Conservation (phyloP, 2,797 vertebrate species). For the Microhierax caerulescens region DNA sequence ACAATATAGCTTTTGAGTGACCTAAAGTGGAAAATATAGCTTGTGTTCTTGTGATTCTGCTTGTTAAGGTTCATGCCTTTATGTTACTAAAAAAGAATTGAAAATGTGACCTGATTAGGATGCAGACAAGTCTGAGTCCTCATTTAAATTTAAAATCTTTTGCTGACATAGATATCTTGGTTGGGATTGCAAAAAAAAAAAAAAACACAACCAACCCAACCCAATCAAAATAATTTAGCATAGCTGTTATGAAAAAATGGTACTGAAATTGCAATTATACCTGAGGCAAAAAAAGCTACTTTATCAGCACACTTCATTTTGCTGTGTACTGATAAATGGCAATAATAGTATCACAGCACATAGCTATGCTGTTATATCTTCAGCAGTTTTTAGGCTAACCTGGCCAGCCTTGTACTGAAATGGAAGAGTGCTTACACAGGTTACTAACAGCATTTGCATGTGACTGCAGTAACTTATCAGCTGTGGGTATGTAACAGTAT, state of each 20-base stretch:
- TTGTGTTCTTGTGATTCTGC: neutral
- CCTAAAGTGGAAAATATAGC: neutral
- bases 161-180: neutral
- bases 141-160: neutral
- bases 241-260: neutral
- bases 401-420: neutral
- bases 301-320: neutral
- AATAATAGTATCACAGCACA: neutral
- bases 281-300: neutral
- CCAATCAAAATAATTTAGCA: neutral
- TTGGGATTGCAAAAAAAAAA: neutral
- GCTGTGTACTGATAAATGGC: neutral
- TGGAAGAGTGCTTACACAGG: neutral
- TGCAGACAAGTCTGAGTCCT: neutral
- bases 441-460: neutral
- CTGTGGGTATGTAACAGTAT: neutral
- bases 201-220: no score
- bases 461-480: neutral
- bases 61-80: neutral
- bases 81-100: neutral
- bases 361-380: neutral
- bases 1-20: neutral
- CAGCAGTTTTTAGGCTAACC: neutral
- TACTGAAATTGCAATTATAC: neutral
- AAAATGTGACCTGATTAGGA: neutral